Percentiles rank a stretch among this genome's conserved stretches.
Evolutionary conservation across 2,113 vertebrate genomes (phyloP).

Genomic region (Pterocles burchelli): DNA sequence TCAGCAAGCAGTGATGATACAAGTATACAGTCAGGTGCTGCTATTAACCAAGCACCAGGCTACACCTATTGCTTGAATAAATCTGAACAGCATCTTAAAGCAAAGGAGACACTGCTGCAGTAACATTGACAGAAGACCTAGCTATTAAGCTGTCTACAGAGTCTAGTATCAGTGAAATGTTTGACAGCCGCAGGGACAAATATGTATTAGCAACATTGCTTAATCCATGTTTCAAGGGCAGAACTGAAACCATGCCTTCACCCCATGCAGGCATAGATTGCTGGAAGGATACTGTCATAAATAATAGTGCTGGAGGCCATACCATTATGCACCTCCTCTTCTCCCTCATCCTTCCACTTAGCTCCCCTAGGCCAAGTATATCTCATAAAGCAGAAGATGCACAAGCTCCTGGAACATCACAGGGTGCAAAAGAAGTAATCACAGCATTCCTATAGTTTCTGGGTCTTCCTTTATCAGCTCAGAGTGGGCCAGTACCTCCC

Average conservation of each 20-base stretch:
- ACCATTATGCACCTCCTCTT: slow-evolving; percentile 54
- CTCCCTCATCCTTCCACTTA: slow-evolving; percentile 56
- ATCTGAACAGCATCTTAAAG: slow-evolving; percentile 73
- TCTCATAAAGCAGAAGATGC: slow-evolving; percentile 67
- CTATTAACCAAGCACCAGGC: slow-evolving; percentile 71
- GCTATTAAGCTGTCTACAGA: slow-evolving; percentile 80
- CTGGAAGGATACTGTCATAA: slow-evolving; percentile 73
- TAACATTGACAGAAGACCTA: slow-evolving; percentile 77
- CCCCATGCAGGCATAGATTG: slow-evolving; percentile 56
- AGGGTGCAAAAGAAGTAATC: slow-evolving; percentile 60
- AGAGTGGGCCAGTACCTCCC: slow-evolving; percentile 51
- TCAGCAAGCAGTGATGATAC: slow-evolving; percentile 52
- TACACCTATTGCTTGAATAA: slow-evolving; percentile 75
- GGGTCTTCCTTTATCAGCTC: slow-evolving; percentile 49
- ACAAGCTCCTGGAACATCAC: slow-evolving; percentile 64
- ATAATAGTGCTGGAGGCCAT: slow-evolving; percentile 68
- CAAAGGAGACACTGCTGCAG: slow-evolving; percentile 68
- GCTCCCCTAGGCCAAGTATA: slow-evolving; percentile 63
- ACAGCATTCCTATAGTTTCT: slow-evolving; percentile 36
- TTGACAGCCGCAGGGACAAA: slow-evolving; percentile 79
- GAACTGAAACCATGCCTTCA: slow-evolving; percentile 75
- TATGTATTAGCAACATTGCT: slow-evolving; percentile 76
- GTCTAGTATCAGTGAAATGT: slow-evolving; percentile 78
- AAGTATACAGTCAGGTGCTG: slow-evolving; percentile 64
- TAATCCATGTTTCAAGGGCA: slow-evolving; percentile 80